Percentiles rank a stretch among this genome's conserved stretches.
Evolutionary conservation across 2,888 invertebrate genomes (phyloP).

Genomic region (Antheraea assamensis): DNA sequence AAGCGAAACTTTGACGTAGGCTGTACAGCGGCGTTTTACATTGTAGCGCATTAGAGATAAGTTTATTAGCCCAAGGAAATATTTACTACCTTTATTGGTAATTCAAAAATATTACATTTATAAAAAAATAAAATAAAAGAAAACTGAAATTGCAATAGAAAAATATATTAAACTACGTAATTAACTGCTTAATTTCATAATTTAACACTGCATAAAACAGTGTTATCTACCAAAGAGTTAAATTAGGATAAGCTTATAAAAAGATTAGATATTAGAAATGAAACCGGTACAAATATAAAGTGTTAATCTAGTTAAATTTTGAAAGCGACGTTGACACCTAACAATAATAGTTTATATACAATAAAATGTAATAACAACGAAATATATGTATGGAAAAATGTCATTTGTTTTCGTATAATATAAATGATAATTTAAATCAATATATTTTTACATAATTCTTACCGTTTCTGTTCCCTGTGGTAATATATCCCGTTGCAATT

Average conservation of each 20-base stretch:
- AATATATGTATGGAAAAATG: not conserved
- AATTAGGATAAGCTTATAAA: conserved; percentile 11
- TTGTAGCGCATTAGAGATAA: not conserved
- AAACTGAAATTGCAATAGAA: not conserved
- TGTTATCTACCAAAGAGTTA: conserved; percentile 1
- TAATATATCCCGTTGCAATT: conserved; percentile 85
- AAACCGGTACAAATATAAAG: not conserved
- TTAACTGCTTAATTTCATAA: not conserved
- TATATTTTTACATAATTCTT: conserved; percentile 33
- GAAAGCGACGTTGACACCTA: not conserved
- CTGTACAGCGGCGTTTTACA: not conserved
- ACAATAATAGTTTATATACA: not conserved
- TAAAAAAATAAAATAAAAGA: not conserved
- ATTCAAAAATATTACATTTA: not conserved
- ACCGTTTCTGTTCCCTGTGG: conserved; percentile 72
- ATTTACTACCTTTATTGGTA: not conserved
- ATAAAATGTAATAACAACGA: not conserved
- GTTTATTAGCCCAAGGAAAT: not conserved
- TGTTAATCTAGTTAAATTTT: not conserved
- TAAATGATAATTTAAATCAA: not conserved
- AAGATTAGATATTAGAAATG: conserved; percentile 19
- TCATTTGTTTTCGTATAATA: not conserved
- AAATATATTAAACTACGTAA: not conserved
- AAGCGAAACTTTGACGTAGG: not conserved
- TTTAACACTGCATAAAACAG: not conserved